Evolutionary conservation across 2,113 vertebrate genomes (phyloP).

Genomic region (Semicossyphus pulcher): DNA sequence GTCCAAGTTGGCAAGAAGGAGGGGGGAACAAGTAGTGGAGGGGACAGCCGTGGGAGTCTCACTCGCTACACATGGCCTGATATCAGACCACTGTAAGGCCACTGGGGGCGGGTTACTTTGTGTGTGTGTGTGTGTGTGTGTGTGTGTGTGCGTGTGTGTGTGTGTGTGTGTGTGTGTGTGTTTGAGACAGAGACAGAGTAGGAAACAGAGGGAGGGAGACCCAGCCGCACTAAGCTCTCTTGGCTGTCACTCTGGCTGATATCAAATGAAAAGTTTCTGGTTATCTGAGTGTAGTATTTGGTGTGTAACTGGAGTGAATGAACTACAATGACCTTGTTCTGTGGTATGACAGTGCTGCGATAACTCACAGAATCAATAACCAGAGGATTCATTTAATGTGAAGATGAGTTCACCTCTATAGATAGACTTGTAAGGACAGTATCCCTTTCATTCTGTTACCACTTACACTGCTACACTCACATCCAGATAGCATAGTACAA

Average conservation of each 20-base stretch:
- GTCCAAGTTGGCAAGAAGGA: background rate
- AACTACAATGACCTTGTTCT: background rate
- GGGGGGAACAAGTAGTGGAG: background rate
- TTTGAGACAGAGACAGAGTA: too few species aligned
- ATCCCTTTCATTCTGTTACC: too few species aligned
- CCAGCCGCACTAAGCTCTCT: conserved; percentile 3
- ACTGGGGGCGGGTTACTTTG: background rate
- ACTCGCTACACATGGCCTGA: conserved; percentile 36
- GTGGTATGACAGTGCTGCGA: background rate
- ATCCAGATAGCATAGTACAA: too few species aligned
- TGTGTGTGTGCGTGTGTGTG: conserved; percentile 5
- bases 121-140: too few species aligned
- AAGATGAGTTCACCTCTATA: too few species aligned
- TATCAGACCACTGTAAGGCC: conserved; percentile 41
- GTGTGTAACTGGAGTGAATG: background rate
- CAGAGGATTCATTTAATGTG: background rate
- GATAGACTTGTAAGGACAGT: too few species aligned
- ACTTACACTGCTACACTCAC: too few species aligned
- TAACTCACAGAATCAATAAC: conserved; percentile 5
- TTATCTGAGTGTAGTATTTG: background rate
- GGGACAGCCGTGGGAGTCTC: conserved; percentile 27
- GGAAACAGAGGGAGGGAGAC: background rate
- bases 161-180: background rate
- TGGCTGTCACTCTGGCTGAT: background rate
- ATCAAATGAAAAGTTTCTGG: background rate